Base-by-base conservation (phyloP, 2,888 invertebrate species). In the Lagria hirta region DNA sequence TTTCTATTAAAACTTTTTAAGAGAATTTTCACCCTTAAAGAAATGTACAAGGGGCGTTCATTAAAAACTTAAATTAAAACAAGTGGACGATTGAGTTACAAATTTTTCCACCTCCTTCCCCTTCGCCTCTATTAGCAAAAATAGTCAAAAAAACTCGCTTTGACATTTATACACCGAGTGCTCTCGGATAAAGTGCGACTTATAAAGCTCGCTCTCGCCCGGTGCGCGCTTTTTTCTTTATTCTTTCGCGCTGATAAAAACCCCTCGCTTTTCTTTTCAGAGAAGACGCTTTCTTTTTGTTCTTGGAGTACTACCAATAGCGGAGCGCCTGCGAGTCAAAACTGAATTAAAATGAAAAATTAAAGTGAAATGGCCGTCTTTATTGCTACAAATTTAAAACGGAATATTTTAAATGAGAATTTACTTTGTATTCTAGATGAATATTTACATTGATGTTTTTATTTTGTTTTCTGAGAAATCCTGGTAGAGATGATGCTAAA, bases 1-100 rank as follows among this genome's bases (percentile, higher is more conserved):
- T 66, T 69, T 69, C 69, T 69, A 70, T 70, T 70, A 70, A 70
- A 70, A 70, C 51, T 68, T 69, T 69, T 69, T 66, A 66, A 68
- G 65, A 60, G 67, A 68, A 65, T 66, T 66, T 65, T 64, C 65
- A 22, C 58, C 64, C 64, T 51, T 50, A 53, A 61, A 65, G 62
- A 64, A 65, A 65, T 59, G 61, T 55, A 60, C 57, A 60, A 62
- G 62, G 58, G 57, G 61, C 30, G 61, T 58, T 66, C 68, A 69
- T 70, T 69, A 69, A 69, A 69, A 70, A 68, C 66, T 69, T 68
- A 66, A 66, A 69, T 70, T 69, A 62, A 65, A 64, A 61, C 60
- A 66, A 68, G 65, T 67, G 68, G 67, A 64, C 66, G 65, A 67
- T 41, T 62, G 64, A 62, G 60, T 57, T 51, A 24, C 17, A 21